A percentile compares a stretch with the other conserved stretches of the same genome.
These are phyloP conservation scores for Hemithea aestivaria DNA, from an alignment of 2,888 invertebrate species.

Conservation along the genomic window DNA sequence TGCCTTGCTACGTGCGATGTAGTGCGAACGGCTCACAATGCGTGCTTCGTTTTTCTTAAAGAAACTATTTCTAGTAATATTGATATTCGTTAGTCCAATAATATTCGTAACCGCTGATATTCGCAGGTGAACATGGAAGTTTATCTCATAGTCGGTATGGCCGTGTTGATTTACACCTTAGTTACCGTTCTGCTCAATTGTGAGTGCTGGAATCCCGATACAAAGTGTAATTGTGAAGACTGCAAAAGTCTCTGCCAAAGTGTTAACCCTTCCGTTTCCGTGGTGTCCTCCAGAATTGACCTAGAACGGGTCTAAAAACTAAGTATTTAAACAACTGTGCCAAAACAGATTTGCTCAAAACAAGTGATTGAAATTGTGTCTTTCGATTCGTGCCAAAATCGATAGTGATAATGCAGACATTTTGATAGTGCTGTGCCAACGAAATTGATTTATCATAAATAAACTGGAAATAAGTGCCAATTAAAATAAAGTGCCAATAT, in stretches of 20 bases:
- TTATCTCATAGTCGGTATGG: slow-evolving; percentile 63
- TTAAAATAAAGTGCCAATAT: slow-evolving; percentile 5
- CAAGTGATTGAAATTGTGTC: slow-evolving; percentile 9
- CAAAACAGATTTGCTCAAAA: slow-evolving; percentile 14
- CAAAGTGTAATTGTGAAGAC: slow-evolving; percentile 65
- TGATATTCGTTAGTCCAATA: slow-evolving; percentile 35
- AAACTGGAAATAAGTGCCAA: background rate
- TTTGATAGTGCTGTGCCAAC: slow-evolving; percentile 16
- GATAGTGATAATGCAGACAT: slow-evolving; percentile 11
- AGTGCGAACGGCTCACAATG: too few species aligned
- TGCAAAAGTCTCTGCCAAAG: slow-evolving; percentile 50
- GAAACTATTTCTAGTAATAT: too few species aligned
- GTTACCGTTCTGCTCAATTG: slow-evolving; percentile 52
- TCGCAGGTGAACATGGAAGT: slow-evolving; percentile 56
- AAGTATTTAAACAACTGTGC: slow-evolving; percentile 4
- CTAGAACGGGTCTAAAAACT: slow-evolving; percentile 31
- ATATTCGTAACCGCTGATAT: slow-evolving; percentile 32
- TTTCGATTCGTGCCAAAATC: slow-evolving; percentile 15
- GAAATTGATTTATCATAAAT: slow-evolving; percentile 13
- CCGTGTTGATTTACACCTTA: slow-evolving; percentile 59
- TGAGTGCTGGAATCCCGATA: slow-evolving; percentile 55
- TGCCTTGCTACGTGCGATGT: too few species aligned
- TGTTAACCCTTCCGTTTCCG: slow-evolving; percentile 35
- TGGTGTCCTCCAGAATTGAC: slow-evolving; percentile 58
- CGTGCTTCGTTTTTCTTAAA: too few species aligned